A percentile compares a stretch with the other conserved stretches of the same genome.
Evolutionary conservation across 2,797 vertebrate species (phyloP).

Genomic region (Halcyon chelicuti): DNA sequence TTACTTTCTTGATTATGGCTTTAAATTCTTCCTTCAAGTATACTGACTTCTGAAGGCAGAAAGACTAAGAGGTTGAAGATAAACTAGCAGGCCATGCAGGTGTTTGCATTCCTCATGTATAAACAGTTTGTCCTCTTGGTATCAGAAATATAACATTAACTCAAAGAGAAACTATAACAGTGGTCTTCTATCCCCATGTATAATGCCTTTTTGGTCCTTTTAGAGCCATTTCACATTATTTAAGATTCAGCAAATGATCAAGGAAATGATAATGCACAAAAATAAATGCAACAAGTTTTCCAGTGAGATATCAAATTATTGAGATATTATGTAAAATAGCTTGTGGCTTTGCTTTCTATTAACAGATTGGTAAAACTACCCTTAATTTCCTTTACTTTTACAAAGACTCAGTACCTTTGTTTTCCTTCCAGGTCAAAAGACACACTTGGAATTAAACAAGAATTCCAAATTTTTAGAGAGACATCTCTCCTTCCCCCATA

Average conservation of each 20-base stretch:
- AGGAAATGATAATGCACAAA: background rate
- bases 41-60: background rate
- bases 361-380: background rate
- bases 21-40: background rate
- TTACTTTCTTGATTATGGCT: background rate
- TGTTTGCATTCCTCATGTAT: background rate
- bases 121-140: background rate
- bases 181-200: background rate
- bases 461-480: background rate
- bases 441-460: background rate
- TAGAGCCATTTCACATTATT: background rate
- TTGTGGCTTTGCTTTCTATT: background rate
- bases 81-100: background rate
- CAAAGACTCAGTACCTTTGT: background rate
- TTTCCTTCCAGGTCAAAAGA: background rate
- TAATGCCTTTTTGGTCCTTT: background rate
- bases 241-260: background rate
- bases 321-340: background rate
- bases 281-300: background rate
- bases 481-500: background rate
- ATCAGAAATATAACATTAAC: background rate
- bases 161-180: background rate
- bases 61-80: background rate
- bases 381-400: background rate
- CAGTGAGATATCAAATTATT: background rate